A percentile compares a stretch with the other conserved stretches of the same genome.
phyloP scores from a whole-genome alignment of 2,888 invertebrate genomes.

The Phoenoteleia sp. region DNA sequence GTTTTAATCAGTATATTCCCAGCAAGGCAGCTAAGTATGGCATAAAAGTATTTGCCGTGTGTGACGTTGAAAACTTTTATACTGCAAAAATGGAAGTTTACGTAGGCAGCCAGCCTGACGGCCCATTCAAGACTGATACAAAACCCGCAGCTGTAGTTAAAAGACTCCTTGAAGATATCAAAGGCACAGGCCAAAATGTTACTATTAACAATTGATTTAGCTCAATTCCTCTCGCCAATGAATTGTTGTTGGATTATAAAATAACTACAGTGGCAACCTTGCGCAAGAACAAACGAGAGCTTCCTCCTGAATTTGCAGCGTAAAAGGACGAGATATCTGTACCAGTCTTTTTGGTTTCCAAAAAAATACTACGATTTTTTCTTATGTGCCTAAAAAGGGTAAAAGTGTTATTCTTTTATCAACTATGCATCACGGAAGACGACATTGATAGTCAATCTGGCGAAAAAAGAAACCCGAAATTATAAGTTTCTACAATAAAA shows the following conservation, averaged over 20 bases:
- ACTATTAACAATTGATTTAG: slow-evolving; percentile 79
- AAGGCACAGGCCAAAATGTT: slow-evolving; percentile 75
- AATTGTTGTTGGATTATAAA: slow-evolving; percentile 68
- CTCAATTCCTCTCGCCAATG: slow-evolving; percentile 75
- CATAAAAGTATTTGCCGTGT: slow-evolving; percentile 46
- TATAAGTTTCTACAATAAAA: slow-evolving; percentile 30
- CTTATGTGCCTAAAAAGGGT: slow-evolving; percentile 55
- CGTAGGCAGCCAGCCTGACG: slow-evolving; percentile 55
- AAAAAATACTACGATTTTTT: slow-evolving; percentile 67
- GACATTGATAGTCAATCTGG: too few species aligned
- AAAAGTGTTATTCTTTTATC: slow-evolving; percentile 72
- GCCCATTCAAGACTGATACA: slow-evolving; percentile 28
- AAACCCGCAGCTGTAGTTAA: slow-evolving; percentile 73
- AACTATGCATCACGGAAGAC: slow-evolving; percentile 66
- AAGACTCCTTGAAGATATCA: slow-evolving; percentile 70
- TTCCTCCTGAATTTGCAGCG: slow-evolving; percentile 43
- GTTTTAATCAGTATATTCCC: slow-evolving; percentile 27
- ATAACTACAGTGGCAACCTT: slow-evolving; percentile 72
- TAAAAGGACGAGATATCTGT: slow-evolving; percentile 33
- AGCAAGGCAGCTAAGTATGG: slow-evolving; percentile 32
- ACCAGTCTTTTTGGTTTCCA: slow-evolving; percentile 18
- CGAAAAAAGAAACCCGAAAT: slow-evolving; percentile 17
- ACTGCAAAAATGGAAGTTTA: slow-evolving; percentile 63
- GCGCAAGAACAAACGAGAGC: slow-evolving; percentile 69
- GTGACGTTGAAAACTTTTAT: slow-evolving; percentile 64